Evolutionary conservation across 2,797 vertebrate genomes (phyloP).

Genomic region (Mionectes olivaceus): DNA sequence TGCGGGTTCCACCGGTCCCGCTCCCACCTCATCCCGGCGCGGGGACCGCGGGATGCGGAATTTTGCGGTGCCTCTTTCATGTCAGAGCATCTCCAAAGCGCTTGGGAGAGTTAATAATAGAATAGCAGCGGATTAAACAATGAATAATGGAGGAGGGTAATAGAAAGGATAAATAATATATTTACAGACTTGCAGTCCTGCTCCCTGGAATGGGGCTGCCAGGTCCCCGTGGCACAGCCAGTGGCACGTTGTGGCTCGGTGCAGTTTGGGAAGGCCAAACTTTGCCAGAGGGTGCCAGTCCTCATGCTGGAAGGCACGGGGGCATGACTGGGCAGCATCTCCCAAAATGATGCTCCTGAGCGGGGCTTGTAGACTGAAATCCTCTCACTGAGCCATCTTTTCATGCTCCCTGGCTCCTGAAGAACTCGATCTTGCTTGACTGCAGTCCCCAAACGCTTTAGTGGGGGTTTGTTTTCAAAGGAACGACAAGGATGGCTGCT

Average conservation of each 20-base stretch:
- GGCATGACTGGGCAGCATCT: accelerated
- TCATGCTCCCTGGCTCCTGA: constrained; percentile 14
- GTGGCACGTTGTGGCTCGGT: accelerated
- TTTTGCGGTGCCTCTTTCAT: constrained; percentile 48
- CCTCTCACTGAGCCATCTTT: constrained; percentile 6
- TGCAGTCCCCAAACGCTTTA: background rate
- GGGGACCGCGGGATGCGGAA: background rate
- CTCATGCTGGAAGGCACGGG: accelerated
- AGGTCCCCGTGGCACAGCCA: background rate
- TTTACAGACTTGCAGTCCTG: constrained; percentile 36
- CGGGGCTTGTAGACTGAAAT: background rate
- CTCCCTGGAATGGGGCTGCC: background rate
- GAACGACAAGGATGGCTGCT: background rate
- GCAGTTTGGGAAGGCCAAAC: background rate
- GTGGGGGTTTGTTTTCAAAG: background rate
- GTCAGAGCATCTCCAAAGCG: constrained; percentile 53
- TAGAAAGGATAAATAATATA: constrained; percentile 73
- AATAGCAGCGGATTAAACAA: constrained; percentile 56
- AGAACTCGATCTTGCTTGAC: background rate
- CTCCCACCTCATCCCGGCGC: background rate
- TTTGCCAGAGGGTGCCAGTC: background rate
- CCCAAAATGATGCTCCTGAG: background rate
- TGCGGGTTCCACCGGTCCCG: accelerated
- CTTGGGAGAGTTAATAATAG: constrained; percentile 75
- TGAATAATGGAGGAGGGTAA: constrained; percentile 75